Evolutionary conservation across 2,113 vertebrate species (phyloP).

Genomic region (Condylura cristata): DNA sequence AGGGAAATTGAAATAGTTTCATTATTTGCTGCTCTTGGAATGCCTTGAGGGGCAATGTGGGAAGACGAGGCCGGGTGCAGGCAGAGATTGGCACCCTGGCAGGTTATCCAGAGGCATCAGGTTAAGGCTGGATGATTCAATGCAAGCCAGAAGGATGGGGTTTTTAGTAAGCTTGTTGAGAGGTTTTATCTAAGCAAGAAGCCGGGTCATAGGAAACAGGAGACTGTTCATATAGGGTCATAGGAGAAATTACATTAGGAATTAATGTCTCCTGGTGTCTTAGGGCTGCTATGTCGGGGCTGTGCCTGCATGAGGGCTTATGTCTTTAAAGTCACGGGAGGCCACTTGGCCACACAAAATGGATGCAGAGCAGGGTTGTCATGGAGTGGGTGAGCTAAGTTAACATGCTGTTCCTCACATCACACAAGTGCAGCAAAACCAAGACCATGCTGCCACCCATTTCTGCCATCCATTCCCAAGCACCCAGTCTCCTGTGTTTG

Average conservation of each 20-base stretch:
- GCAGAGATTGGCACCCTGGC: background rate
- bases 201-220: too few relatives aligned
- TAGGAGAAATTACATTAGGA: background rate
- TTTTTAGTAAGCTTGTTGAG: background rate
- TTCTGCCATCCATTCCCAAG: background rate
- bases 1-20: background rate
- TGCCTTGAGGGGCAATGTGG: background rate
- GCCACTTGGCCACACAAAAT: background rate
- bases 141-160: background rate
- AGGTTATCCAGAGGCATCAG: background rate
- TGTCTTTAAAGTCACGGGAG: background rate
- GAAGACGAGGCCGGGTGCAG: background rate
- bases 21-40: background rate
- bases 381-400: background rate
- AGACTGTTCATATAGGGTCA: background rate
- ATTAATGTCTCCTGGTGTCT: background rate
- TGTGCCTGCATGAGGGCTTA: fast-evolving
- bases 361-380: background rate
- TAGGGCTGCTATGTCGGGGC: background rate
- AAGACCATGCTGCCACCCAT: fast-evolving
- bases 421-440: background rate
- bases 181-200: background rate
- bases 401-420: background rate
- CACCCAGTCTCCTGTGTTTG: background rate
- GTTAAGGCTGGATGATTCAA: background rate